A percentile compares a stretch with the other conserved stretches of the same genome.
These are phyloP conservation scores for Thereva unica DNA, from an alignment of 2,888 invertebrate genomes.

Conservation along the genomic window DNA sequence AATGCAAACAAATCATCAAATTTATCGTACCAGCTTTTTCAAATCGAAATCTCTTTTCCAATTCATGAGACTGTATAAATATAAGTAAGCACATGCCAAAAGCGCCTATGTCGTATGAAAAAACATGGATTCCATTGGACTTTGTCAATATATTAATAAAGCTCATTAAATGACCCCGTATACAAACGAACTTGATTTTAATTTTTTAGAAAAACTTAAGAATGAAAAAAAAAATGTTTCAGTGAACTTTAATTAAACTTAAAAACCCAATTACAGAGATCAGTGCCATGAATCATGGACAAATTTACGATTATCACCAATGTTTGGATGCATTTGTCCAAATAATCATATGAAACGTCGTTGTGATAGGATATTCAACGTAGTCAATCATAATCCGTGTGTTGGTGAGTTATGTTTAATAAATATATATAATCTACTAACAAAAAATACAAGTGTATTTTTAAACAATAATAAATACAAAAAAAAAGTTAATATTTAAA, in stretches of 20 bases:
- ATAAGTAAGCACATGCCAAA: too few species aligned
- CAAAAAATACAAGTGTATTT: constrained; percentile 7
- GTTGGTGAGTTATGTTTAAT: constrained; percentile 72
- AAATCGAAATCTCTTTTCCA: too few species aligned
- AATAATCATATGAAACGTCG: constrained; percentile 85
- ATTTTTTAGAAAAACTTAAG: neutral
- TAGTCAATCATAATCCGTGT: constrained; percentile 92
- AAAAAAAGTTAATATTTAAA: neutral
- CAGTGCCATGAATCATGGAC: constrained; percentile 87
- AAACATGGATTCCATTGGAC: too few species aligned
- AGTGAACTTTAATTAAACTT: neutral
- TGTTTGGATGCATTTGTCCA: constrained; percentile 92
- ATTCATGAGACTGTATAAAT: too few species aligned
- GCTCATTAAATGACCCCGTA: too few species aligned
- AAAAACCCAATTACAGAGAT: constrained; percentile 64
- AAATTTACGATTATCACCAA: constrained; percentile 80
- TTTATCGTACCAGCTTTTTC: too few species aligned
- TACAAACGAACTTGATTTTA: neutral
- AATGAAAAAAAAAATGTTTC: neutral
- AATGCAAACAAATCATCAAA: too few species aligned
- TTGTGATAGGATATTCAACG: constrained; percentile 85
- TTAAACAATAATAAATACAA: neutral
- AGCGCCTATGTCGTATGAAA: too few species aligned
- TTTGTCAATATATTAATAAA: too few species aligned
- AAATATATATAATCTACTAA: constrained; percentile 4